These are phyloP conservation scores for Luehdorfia chinensis DNA, from an alignment of 1,140 invertebrate species.

Conservation along the genomic window DNA sequence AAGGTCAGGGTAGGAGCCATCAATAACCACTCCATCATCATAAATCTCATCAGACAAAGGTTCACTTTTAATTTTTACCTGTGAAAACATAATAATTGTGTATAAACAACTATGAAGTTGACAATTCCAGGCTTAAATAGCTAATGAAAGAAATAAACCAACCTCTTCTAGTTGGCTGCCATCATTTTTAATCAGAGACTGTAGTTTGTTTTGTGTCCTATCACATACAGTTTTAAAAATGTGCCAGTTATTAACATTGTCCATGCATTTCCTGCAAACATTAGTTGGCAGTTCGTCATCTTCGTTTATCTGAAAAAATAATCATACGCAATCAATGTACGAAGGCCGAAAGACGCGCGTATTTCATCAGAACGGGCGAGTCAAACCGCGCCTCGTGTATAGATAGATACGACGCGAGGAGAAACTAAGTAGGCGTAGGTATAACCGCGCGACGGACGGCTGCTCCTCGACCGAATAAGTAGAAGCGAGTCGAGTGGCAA, in stretches of 20 bases:
- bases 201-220: slow-evolving; percentile 77
- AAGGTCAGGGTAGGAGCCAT: slow-evolving; percentile 66
- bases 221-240: slow-evolving; percentile 76
- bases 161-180: slow-evolving; percentile 72
- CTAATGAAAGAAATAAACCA: slow-evolving; percentile 46
- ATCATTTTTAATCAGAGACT: slow-evolving; percentile 71
- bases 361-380: slow-evolving; percentile 64
- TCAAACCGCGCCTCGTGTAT: slow-evolving; percentile 63
- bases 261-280: slow-evolving; percentile 77
- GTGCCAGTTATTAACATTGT: slow-evolving; percentile 78
- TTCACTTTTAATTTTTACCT: slow-evolving; percentile 74
- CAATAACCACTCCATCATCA: slow-evolving; percentile 75
- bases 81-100: slow-evolving; percentile 50
- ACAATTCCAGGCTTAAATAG: slow-evolving; percentile 50
- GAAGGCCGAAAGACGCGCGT: slow-evolving; percentile 55
- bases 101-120: slow-evolving; percentile 37
- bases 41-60: slow-evolving; percentile 66
- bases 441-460: slow-evolving; percentile 59
- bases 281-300: slow-evolving; percentile 77
- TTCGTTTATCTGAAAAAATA: slow-evolving; percentile 76
- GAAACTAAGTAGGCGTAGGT: slow-evolving; percentile 74
- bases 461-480: slow-evolving; percentile 72
- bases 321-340: slow-evolving; percentile 61
- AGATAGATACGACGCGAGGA: slow-evolving; percentile 66
- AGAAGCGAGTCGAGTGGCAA: slow-evolving; percentile 72